Conservation (phyloP, 2,888 invertebrate species). For the Seladonia tumulorum region DNA sequence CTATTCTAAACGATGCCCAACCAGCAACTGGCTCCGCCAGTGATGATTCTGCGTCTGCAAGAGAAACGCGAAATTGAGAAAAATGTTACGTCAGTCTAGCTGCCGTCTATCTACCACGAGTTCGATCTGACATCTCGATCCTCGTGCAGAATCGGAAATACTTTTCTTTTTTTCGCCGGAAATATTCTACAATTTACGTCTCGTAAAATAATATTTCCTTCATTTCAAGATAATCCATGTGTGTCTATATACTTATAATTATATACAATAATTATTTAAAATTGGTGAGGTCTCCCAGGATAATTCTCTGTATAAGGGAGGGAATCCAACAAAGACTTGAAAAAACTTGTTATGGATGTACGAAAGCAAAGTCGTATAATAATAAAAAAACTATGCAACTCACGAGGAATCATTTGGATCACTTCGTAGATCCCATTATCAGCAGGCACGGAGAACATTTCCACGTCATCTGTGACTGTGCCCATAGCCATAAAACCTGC, state of each 20-base stretch:
- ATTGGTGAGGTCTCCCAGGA: neutral
- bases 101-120: conserved; percentile 1
- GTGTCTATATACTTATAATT: conserved; percentile 13
- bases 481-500: neutral
- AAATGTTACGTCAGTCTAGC: neutral
- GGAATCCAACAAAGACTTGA: neutral
- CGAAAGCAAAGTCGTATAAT: neutral
- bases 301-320: neutral
- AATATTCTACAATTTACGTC: conserved; percentile 33
- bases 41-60: neutral
- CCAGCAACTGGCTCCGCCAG: neutral
- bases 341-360: neutral
- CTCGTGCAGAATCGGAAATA: neutral
- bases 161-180: neutral
- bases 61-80: conserved; percentile 1
- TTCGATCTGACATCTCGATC: neutral
- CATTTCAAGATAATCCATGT: conserved; percentile 30
- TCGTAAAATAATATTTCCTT: conserved; percentile 41
- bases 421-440: neutral
- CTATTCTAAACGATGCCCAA: neutral
- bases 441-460: no score
- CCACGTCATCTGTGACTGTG: neutral
- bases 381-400: neutral
- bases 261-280: neutral
- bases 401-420: neutral